Evolutionary conservation across 2,113 vertebrate species (phyloP), one percentile per base, ranked within the genome.

Genomic region (Peucedramus taeniatus): DNA sequence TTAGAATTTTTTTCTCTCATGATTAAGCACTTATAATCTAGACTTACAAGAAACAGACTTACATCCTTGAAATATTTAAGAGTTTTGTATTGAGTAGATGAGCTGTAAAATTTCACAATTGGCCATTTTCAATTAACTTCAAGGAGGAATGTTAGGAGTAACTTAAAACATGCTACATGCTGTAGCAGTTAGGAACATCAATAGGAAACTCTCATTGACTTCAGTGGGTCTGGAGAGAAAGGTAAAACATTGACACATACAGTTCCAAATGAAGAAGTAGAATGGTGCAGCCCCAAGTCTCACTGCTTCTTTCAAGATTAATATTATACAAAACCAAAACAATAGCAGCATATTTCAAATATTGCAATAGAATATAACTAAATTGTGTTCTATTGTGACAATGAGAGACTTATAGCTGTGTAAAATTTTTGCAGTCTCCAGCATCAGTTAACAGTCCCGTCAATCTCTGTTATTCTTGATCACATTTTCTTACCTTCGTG

Each of bases 71-170:
- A 94, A 90, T 92, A 87, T 91, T 95, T 72, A 83, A 78, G 15
- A 27, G 33, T 56, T 94, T 93, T 92, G 22, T 81, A 72, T 59
- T 27, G 57, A 84, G 53, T 68, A 89, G 65, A 91, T 94, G 81
- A 91, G 61, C 70, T 94, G 47, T 94, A 82, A 94, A 95, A 93
- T 87, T 90, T 92, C 68, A 87, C 69, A 92, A 84, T 11, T 87
- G 77, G 65, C 77, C 74, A 56, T 94, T 92, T 96, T 95, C 69
- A 94, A 84, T 89, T 93, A 90, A 40, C 31, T 92, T 87, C 28
- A 56, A 40, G 61, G 24, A 92, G 7, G 24, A 20, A 89, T 66
- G 21, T 64, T 81, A 92, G 33, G 35, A 84, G 24, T 75, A 74
- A 49, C 63, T 80, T 88, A 57, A 79, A 83, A 81, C 78, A 65